phyloP scores from a whole-genome alignment of 2,113 vertebrate species.

The Rhinolophus sinicus region DNA sequence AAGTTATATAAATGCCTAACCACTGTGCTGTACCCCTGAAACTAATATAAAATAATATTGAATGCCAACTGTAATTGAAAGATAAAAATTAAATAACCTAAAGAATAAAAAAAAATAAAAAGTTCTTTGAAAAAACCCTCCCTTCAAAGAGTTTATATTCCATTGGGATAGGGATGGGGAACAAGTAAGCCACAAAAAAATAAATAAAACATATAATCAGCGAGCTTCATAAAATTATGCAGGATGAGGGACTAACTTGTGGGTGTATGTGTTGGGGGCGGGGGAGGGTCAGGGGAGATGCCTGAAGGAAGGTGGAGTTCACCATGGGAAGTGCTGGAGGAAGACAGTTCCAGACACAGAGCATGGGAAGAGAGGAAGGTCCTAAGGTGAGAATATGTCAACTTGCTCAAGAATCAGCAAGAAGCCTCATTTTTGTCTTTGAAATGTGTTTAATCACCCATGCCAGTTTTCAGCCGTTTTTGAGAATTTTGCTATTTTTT shows the following conservation, averaged over 20 bases:
- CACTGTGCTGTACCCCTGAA: too few relatives aligned
- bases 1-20: too few relatives aligned
- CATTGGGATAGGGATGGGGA: background rate
- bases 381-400: background rate
- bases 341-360: background rate
- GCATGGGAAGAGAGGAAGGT: background rate
- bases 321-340: accelerated
- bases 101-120: too few relatives aligned
- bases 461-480: background rate
- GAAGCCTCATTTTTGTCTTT: background rate
- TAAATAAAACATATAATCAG: background rate
- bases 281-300: background rate
- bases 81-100: too few relatives aligned
- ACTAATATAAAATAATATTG: too few relatives aligned
- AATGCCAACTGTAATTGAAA: too few relatives aligned
- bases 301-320: background rate
- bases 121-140: background rate
- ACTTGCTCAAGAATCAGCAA: background rate
- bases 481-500: background rate
- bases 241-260: background rate
- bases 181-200: background rate
- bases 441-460: background rate
- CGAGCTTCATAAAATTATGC: background rate
- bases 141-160: background rate
- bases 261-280: background rate